Base-by-base conservation (phyloP, 2,797 vertebrate genomes). In the Gephyroberyx darwinii region DNA sequence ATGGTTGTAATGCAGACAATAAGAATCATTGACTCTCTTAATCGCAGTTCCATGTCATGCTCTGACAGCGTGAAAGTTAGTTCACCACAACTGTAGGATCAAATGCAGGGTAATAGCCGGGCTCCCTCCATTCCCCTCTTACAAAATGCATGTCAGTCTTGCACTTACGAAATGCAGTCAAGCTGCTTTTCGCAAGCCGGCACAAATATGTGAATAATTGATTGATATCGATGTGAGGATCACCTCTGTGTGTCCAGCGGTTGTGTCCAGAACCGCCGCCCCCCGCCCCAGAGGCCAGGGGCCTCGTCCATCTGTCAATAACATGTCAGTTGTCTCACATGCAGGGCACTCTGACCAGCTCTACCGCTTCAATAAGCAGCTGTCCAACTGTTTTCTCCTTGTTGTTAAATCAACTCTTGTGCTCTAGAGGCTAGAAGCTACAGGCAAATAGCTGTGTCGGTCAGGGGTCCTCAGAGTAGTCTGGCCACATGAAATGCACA, bases 151-250 rank as follows among this genome's bases (percentile, higher is more conserved):
- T 88, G 77, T 31, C 12, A 5, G 90, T 91, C 89, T 91, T 8
- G 80, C 89, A 69, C 86, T 77, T 58, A 33, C 69, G 64, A 87
- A 82, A 89, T 67, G 54, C 77, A 80, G 69, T 59, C 43, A 31
- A 69, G 79, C 75, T 64, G 84, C 80, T 90, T 89, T 92, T 90
- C 37, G 13, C 84, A 41, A 84, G 81, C 74, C 68, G 35, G 81
- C 78, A 47, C 77, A 86, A 81, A 84, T 86, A 82, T 80, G 79
- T 91, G 78, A 93, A 92, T 91, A 86, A 91, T 91, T 88, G 86
- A 92, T 88, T 74, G 52, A 37, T 86, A 83, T 84, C 45, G 84
- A 90, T 71, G 85, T 66, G 64, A 78, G 82, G 86, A 88, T 89
- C 80, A 68, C 77, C 79, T 83, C 20, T 26, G 77, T 77, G 83